A percentile compares a stretch with the other conserved stretches of the same genome.
phyloP scores from a whole-genome alignment of 2,797 vertebrate genomes.

The Lepilemur septentrionalis region DNA sequence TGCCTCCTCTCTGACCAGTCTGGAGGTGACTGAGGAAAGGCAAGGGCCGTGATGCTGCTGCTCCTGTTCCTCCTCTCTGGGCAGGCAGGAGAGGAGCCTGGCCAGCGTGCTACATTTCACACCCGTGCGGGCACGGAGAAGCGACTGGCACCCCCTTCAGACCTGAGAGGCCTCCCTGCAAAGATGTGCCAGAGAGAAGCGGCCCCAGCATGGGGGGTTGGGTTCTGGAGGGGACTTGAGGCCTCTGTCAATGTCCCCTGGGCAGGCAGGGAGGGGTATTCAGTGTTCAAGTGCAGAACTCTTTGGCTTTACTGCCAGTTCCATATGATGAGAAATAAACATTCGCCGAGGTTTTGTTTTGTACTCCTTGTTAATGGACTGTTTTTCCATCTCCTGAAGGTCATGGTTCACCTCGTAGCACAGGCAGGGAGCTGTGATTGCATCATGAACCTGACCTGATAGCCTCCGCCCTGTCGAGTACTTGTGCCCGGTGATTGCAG shows the following conservation, averaged over 20 bases:
- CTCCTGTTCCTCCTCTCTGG: conserved; percentile 13
- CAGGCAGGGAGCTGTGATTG: conserved; percentile 27
- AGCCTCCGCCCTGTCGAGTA: background rate
- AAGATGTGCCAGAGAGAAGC: background rate
- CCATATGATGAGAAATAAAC: conserved; percentile 73
- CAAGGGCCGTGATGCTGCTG: conserved; percentile 9
- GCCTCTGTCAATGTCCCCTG: background rate
- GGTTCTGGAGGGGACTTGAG: background rate
- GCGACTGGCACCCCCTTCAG: background rate
- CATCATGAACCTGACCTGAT: conserved; percentile 29
- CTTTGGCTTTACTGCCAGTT: conserved; percentile 60
- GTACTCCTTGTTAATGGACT: conserved; percentile 60
- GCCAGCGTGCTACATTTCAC: conserved; percentile 52
- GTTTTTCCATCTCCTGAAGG: conserved; percentile 59
- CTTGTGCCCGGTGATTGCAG: background rate
- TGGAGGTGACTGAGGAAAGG: background rate
- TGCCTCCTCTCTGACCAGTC: background rate
- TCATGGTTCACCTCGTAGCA: conserved; percentile 63
- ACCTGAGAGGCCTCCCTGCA: background rate
- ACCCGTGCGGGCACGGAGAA: conserved; percentile 69
- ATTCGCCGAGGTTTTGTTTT: conserved; percentile 71
- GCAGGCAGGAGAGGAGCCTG: background rate
- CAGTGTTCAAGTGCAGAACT: conserved; percentile 64
- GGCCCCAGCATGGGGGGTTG: background rate
- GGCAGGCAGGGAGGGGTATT: background rate